These are phyloP conservation scores for Melikaiella ostensackeni DNA, from an alignment of 2,888 invertebrate genomes.

Conservation along the genomic window DNA sequence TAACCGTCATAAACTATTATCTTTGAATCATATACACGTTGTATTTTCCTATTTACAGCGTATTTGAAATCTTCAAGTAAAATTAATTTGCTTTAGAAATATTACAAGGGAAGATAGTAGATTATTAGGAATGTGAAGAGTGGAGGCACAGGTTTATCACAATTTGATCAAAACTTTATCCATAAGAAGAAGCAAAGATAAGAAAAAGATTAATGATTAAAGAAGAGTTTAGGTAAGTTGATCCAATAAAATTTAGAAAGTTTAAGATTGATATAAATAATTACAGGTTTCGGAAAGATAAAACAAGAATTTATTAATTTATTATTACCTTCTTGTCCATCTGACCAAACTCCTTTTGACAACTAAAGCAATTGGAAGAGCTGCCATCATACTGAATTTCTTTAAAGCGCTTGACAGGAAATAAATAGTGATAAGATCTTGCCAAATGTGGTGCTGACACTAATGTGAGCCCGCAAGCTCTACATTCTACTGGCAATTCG, in stretches of 20 bases:
- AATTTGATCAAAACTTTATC: too few relatives aligned
- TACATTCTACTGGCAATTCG: conserved; percentile 97
- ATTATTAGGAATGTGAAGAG: background rate
- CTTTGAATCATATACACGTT: background rate
- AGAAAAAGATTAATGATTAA: too few relatives aligned
- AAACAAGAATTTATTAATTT: background rate
- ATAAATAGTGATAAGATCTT: conserved; percentile 97
- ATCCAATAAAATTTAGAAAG: too few relatives aligned
- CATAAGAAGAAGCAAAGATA: too few relatives aligned
- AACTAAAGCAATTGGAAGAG: conserved; percentile 85
- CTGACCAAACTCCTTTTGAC: conserved; percentile 83
- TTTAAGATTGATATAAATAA: too few relatives aligned
- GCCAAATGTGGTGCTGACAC: conserved; percentile 99
- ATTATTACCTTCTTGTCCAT: conserved; percentile 85
- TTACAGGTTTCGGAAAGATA: background rate
- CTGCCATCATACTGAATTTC: conserved; percentile 83
- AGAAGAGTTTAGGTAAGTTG: too few relatives aligned
- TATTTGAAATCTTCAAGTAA: background rate
- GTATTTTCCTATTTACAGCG: background rate
- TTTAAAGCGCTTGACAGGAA: conserved; percentile 92
- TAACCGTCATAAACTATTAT: background rate
- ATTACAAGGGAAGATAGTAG: background rate
- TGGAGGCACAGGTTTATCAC: too few relatives aligned
- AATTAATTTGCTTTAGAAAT: background rate
- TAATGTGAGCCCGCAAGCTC: conserved; percentile 95